These are phyloP conservation scores for Eptatretus atami DNA, from an alignment of 2,797 vertebrate species.

Conservation along the genomic window DNA sequence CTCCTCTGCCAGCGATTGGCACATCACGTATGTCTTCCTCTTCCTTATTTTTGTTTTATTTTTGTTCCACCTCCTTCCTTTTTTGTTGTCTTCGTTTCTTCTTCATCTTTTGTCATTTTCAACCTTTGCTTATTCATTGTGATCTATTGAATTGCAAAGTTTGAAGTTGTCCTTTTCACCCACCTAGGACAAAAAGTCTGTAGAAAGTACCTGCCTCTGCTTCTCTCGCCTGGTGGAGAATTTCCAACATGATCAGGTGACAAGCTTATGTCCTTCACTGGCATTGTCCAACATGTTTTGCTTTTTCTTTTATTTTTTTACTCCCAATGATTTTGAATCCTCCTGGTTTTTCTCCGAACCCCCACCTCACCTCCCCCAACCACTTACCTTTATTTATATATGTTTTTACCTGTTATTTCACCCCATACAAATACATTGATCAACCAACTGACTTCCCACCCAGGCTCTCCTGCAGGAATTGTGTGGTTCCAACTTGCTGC, in stretches of 20 bases:
- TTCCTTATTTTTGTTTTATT: too few species aligned
- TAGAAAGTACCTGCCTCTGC: constrained; percentile 99
- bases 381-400: too few species aligned
- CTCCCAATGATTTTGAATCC: too few species aligned
- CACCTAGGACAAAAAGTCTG: constrained; percentile 81
- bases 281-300: too few species aligned
- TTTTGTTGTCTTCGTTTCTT: not conserved
- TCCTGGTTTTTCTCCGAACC: too few species aligned
- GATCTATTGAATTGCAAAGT: not conserved
- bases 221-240: constrained; percentile 94
- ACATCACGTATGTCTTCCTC: constrained; percentile 38
- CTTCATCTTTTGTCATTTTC: not conserved
- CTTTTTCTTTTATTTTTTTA: too few species aligned
- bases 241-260: constrained; percentile 94
- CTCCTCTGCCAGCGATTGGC: constrained; percentile 86
- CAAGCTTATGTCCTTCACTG: constrained; percentile 4
- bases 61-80: too few species aligned
- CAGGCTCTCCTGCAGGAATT: constrained; percentile 96
- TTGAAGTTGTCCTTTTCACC: not conserved
- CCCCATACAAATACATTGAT: too few species aligned
- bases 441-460: constrained; percentile 7
- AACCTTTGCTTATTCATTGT: not conserved
- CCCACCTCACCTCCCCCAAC: too few species aligned
- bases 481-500: constrained; percentile 74
- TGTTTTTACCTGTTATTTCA: too few species aligned